A percentile compares a stretch with the other conserved stretches of the same genome.
Evolutionary conservation across 2,113 vertebrate genomes (phyloP).

Genomic region (Myxocyprinus asiaticus): DNA sequence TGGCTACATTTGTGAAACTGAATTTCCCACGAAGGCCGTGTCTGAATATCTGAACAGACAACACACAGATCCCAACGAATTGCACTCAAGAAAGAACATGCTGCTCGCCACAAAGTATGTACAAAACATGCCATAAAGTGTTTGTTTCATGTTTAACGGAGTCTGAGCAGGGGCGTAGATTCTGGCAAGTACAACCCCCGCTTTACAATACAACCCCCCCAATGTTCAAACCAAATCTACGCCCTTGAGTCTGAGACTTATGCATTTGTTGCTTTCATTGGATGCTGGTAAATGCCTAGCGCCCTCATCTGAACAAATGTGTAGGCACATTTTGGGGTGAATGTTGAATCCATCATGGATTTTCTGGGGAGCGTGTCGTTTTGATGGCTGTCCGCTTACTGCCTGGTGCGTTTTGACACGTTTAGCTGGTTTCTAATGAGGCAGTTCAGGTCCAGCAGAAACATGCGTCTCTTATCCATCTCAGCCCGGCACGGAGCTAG

Average conservation of each 20-base stretch:
- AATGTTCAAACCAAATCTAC: no score
- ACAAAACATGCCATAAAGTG: no score
- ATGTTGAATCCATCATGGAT: constrained; percentile 33
- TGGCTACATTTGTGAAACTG: constrained; percentile 99
- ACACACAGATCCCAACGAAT: constrained; percentile 96
- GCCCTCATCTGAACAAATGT: constrained; percentile 39
- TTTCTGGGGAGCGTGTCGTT: constrained; percentile 40
- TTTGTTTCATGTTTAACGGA: not conserved
- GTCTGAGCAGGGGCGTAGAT: no score
- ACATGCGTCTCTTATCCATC: constrained; percentile 49
- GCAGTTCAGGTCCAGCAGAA: constrained; percentile 36
- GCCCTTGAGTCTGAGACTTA: not conserved
- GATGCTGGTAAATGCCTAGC: not conserved
- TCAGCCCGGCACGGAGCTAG: constrained; percentile 62
- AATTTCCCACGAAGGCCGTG: constrained; percentile 98
- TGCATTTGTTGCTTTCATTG: no score
- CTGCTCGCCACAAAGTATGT: constrained; percentile 94
- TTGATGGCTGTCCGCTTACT: constrained; percentile 53
- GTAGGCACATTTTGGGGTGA: constrained; percentile 35
- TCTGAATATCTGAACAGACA: constrained; percentile 98
- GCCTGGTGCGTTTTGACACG: constrained; percentile 61
- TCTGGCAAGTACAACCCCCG: no score
- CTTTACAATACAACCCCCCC: no score
- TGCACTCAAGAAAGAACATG: constrained; percentile 99
- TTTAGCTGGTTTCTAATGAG: constrained; percentile 57